Percentiles rank a stretch among this genome's conserved stretches.
These are phyloP conservation scores for Nasonia longicornis DNA, from an alignment of 1,140 invertebrate genomes.

Conservation along the genomic window DNA sequence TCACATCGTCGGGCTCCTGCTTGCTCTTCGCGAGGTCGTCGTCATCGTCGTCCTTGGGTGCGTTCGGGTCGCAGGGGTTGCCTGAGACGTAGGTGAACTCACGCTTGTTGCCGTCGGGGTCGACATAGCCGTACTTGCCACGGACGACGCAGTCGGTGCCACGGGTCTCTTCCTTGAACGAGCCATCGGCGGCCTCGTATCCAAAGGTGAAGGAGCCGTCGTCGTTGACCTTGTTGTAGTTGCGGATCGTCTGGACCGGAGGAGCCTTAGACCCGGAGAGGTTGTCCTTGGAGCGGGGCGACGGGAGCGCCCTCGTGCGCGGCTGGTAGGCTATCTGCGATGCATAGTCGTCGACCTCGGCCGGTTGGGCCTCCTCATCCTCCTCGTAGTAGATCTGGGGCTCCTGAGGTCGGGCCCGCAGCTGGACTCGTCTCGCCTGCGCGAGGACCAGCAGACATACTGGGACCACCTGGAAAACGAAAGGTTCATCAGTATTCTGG, in stretches of 20 bases:
- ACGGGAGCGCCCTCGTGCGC: constrained; percentile 61
- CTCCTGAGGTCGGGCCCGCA: constrained; percentile 60
- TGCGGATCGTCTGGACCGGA: constrained; percentile 82
- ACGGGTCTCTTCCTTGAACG: constrained; percentile 88
- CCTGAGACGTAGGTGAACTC: constrained; percentile 92
- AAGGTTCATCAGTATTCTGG: background rate
- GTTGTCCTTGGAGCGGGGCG: constrained; percentile 68
- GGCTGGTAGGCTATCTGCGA: constrained; percentile 62
- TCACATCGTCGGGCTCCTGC: constrained; percentile 72
- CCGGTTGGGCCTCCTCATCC: constrained; percentile 57
- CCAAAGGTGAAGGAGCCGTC: constrained; percentile 89
- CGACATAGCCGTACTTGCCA: constrained; percentile 90
- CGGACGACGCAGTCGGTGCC: constrained; percentile 88
- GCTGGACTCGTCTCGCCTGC: constrained; percentile 60
- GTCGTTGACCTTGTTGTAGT: constrained; percentile 86
- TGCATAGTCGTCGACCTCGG: constrained; percentile 61
- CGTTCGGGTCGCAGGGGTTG: constrained; percentile 89
- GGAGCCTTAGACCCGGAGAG: constrained; percentile 74
- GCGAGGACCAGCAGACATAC: constrained; percentile 59
- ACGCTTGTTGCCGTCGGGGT: constrained; percentile 87
- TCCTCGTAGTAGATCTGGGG: constrained; percentile 65
- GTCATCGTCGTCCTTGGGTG: constrained; percentile 76
- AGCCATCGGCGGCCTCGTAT: constrained; percentile 90
- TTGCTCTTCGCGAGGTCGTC: constrained; percentile 70
- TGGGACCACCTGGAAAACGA: constrained; percentile 60